These are phyloP conservation scores for Sebastes umbrosus DNA, from an alignment of 2,797 vertebrate genomes.

Conservation along the genomic window DNA sequence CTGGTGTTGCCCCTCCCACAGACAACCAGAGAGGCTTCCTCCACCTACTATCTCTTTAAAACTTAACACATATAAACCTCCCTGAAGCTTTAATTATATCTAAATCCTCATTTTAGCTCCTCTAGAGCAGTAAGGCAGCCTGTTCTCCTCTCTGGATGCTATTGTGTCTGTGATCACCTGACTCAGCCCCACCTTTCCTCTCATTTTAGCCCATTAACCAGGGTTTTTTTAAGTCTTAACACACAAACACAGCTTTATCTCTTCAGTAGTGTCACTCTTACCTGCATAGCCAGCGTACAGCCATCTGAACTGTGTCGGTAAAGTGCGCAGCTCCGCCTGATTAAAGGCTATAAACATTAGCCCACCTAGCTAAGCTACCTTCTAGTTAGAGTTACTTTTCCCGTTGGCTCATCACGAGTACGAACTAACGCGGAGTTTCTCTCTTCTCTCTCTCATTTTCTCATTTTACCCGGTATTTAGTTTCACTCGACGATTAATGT, in stretches of 20 bases:
- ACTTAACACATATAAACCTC: fast-evolving
- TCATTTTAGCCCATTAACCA: slow-evolving; percentile 4
- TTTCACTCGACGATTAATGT: fast-evolving
- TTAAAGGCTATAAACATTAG: slow-evolving; percentile 74
- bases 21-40: not conserved
- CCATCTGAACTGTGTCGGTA: slow-evolving; percentile 71
- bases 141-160: too few species aligned
- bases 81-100: fast-evolving
- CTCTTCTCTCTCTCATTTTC: not conserved
- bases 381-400: slow-evolving; percentile 33
- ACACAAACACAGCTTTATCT: not conserved
- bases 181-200: slow-evolving; percentile 55
- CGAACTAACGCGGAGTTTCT: slow-evolving; percentile 64
- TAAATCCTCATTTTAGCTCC: fast-evolving
- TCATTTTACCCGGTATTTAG: fast-evolving
- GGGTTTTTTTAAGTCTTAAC: not conserved
- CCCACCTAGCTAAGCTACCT: slow-evolving; percentile 39
- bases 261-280: slow-evolving; percentile 40
- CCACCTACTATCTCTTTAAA: not conserved
- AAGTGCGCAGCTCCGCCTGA: slow-evolving; percentile 35
- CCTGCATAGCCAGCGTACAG: slow-evolving; percentile 87
- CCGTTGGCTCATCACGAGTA: not conserved
- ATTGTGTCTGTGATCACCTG: slow-evolving; percentile 53
- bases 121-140: fast-evolving
- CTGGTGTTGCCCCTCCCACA: slow-evolving; percentile 70